Evolutionary conservation across 2,797 vertebrate species (phyloP), one percentile per base, ranked within the genome.

Genomic region (Falco biarmicus): DNA sequence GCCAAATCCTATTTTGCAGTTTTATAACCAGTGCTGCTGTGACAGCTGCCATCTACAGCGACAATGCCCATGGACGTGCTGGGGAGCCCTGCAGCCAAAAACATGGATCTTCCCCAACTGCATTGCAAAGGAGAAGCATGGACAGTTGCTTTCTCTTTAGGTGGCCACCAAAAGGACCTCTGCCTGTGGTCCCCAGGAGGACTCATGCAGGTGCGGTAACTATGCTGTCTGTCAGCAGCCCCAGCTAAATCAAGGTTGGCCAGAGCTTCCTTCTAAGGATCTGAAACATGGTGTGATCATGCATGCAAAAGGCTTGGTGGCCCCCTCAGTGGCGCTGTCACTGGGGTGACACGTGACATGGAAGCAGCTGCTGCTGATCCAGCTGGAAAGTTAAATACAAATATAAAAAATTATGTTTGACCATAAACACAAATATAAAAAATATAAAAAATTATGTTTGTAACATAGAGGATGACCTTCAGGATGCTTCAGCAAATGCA

Each of bases 261-360:
- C 9, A 7, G 32, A 87, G 29, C 34, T 93, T 68, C 24, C 29
- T 56, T 20, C 3, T 48, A 70, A 74, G 34, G 21, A 3, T 77
- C 13, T 14, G 32, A 6, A 1, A 3, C 1, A 1, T 31, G 10
- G 6, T 50, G 43, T 18, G 6, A 47, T 59, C 22, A 31, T 1
- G 1, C 3, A 1, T 8, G 11, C 25, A 37, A 65, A 83, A 85
- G 13, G 11, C 21, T 79, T 60, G 20, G 13, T 85, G 48, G 13
- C 32, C 15, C 73, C 21, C 25, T 81, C 5, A 0, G 12, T 70
- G 25, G 12, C 84, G 63, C 70, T 88, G 26, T 50, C n/a, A 56
- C 12, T 37, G 61, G 18, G 8, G 1, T 64, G 50, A 53, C 15
- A n/a, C 7, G 16, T 19, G 31, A 29, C 16, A 13, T n/a, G 25